Base-by-base conservation (phyloP, 1,140 invertebrate species). In the Triops cancriformis region DNA sequence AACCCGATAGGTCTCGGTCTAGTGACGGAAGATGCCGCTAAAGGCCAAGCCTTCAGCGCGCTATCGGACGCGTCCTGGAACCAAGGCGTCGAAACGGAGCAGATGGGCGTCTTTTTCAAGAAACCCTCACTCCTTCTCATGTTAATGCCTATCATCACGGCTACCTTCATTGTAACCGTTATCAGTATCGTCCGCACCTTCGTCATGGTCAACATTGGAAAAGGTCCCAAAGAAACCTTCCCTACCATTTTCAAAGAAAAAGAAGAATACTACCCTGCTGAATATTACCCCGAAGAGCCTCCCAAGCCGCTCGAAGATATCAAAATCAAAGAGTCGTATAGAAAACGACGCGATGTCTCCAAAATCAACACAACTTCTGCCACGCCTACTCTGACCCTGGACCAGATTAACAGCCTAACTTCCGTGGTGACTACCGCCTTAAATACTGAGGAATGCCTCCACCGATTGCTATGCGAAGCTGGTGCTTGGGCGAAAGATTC, bases 391-490 rank as follows among this genome's bases (percentile, higher is more conserved):
- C n/a, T 77, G 72, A 77, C 12, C 28, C 73, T 42, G 9, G 64
- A 41, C 14, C 64, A 77, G 41, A 72, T 77, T 27, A 23, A 77
- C 26, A 26, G 72, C 9, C 23, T 77, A 42, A 77, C 77, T 31
- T 9, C 23, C 12, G 77, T 77, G n/a, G 72, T 77, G 23, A 42
- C 37, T 26, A 23, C 72, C 28, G 51, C 77, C 11, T 26, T 77
- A 23, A 37, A 73, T n/a, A 31, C 64, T 14, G 72, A 77, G 37
- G 77, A 77, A 42, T 77, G 77, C 26, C 28, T 77, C 11, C 72
- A 77, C n/a, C 26, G 77, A 1, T 42, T 77, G 26, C 77, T 77
- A 4, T 77, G 77, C 31, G 77, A 77, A 43, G 72, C 37, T 42
- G 77, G 77, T 6, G 28, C 37, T 6, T 42, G 73, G 72, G 14